Percentiles rank a stretch among this genome's conserved stretches.
Evolutionary conservation across 2,888 invertebrate genomes (phyloP).

Genomic region (Ochropacha duplaris): DNA sequence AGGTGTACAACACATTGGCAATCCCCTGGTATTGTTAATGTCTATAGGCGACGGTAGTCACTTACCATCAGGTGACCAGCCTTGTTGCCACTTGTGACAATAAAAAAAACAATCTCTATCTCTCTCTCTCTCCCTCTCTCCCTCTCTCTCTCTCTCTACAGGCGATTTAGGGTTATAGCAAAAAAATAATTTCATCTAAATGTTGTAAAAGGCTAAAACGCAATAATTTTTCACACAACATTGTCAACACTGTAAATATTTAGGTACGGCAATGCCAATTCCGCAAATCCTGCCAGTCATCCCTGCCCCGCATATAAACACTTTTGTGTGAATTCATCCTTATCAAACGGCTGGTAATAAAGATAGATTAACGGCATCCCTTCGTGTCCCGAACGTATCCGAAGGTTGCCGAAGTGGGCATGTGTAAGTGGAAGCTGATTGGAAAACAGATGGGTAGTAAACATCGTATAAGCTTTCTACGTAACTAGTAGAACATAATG

Average conservation of each 20-base stretch:
- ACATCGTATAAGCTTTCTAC: not conserved
- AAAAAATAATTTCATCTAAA: no score
- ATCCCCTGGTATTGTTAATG: no score
- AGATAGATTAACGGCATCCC: conserved; percentile 68
- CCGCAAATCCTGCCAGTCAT: conserved; percentile 45
- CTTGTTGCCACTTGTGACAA: no score
- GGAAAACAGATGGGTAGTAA: not conserved
- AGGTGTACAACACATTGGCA: no score
- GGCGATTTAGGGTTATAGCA: no score
- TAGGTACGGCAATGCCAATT: conserved; percentile 17
- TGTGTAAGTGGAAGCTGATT: not conserved
- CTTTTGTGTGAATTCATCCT: conserved; percentile 65
- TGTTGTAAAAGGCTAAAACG: no score
- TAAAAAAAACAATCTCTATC: no score
- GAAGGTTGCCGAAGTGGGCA: conserved; percentile 9
- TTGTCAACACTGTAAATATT: conserved; percentile 12
- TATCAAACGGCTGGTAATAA: conserved; percentile 72
- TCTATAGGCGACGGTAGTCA: no score
- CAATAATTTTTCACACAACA: conserved; percentile 8
- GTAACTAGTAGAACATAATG: not conserved
- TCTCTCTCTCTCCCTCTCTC: no score
- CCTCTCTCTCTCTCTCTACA: no score
- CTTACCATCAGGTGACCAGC: no score
- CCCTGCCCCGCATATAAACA: conserved; percentile 54
- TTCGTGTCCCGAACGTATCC: conserved; percentile 3